Evolutionary conservation across 2,113 vertebrate genomes (phyloP).

Genomic region (Dissostichus mawsoni): DNA sequence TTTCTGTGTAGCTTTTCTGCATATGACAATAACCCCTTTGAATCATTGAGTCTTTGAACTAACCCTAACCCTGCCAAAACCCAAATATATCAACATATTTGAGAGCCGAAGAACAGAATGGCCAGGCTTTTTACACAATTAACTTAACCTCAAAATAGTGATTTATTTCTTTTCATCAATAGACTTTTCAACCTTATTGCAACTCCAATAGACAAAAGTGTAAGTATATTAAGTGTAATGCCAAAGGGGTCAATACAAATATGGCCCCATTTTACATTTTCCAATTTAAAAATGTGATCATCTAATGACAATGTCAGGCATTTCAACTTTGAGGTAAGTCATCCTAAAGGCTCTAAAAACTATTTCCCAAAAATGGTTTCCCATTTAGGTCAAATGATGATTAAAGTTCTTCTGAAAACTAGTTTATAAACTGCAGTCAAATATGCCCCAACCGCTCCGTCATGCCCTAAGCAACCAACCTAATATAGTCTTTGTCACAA

Average conservation of each 20-base stretch:
- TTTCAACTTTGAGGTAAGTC: not conserved
- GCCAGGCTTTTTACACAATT: no score
- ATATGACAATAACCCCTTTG: no score
- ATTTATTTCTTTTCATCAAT: no score
- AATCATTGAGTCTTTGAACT: no score
- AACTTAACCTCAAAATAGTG: no score
- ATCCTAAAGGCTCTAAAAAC: conserved; percentile 26
- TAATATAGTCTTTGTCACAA: not conserved
- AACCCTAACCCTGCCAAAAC: no score
- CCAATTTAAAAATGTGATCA: conserved; percentile 29
- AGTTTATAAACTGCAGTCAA: not conserved
- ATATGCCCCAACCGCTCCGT: not conserved
- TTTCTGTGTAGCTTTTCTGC: no score
- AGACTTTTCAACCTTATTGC: no score
- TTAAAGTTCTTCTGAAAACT: conserved; percentile 12
- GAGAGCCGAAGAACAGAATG: no score
- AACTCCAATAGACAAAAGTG: no score
- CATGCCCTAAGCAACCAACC: not conserved
- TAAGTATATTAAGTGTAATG: not conserved
- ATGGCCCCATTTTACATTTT: conserved; percentile 14
- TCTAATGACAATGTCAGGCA: not conserved
- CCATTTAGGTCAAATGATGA: conserved; percentile 28
- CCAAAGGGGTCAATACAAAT: not conserved
- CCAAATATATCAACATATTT: no score
- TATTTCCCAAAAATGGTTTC: conserved; percentile 11